These are phyloP conservation scores for Chlamydotis undulata DNA, from an alignment of 2,113 vertebrate species.

Conservation along the genomic window DNA sequence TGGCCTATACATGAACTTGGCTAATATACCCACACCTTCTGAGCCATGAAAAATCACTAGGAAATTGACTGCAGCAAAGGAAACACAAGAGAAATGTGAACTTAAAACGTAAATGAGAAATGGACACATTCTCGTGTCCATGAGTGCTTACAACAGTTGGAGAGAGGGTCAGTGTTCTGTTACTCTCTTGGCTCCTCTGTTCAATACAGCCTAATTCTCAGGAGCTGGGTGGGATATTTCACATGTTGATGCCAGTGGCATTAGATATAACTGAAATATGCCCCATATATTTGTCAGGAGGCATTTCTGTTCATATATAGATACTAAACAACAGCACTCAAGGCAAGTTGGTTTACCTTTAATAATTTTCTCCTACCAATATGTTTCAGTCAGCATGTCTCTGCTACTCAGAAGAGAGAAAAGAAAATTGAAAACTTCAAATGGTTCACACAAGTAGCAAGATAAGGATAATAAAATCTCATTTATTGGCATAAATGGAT, in stretches of 20 bases:
- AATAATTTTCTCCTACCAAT: background rate
- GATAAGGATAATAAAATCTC: background rate
- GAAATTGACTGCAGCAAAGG: background rate
- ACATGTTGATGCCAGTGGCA: background rate
- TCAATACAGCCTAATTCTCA: background rate
- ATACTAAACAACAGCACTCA: background rate
- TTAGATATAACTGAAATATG: background rate
- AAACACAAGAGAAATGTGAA: background rate
- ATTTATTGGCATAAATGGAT: background rate
- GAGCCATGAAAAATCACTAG: background rate
- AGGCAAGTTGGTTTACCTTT: background rate
- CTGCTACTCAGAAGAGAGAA: background rate
- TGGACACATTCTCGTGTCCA: background rate
- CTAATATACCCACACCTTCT: background rate
- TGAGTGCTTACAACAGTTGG: background rate
- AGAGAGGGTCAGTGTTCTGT: background rate
- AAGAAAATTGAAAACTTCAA: background rate
- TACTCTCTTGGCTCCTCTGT: background rate
- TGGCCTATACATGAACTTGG: background rate
- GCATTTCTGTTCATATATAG: background rate
- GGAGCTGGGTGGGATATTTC: background rate
- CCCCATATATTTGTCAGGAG: background rate
- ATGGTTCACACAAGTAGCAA: background rate
- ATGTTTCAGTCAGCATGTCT: background rate
- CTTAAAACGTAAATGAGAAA: background rate